These are phyloP conservation scores for Echiichthys vipera DNA, from an alignment of 2,797 vertebrate genomes.

Conservation along the genomic window DNA sequence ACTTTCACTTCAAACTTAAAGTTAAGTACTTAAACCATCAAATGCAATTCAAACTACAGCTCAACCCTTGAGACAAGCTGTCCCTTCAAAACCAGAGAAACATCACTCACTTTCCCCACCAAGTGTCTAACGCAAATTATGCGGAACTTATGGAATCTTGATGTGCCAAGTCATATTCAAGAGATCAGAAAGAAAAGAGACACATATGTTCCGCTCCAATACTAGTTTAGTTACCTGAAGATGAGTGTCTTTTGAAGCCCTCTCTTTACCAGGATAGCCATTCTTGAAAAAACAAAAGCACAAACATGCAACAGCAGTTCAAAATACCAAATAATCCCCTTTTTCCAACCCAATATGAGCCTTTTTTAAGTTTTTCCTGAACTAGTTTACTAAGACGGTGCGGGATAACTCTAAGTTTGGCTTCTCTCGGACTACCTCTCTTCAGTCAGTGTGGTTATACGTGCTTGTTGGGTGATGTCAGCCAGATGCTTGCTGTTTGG, in stretches of 20 bases:
- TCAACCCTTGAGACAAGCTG: slow-evolving; percentile 1
- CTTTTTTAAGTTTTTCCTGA: slow-evolving; percentile 21
- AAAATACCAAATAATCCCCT: slow-evolving; percentile 65
- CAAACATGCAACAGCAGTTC: slow-evolving; percentile 82
- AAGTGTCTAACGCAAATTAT: not conserved
- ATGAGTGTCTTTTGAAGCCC: slow-evolving; percentile 85
- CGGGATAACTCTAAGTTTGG: slow-evolving; percentile 21
- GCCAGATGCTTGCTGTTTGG: slow-evolving; percentile 56
- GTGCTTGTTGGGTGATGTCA: slow-evolving; percentile 64
- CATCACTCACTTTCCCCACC: not conserved
- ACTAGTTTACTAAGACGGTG: slow-evolving; percentile 19
- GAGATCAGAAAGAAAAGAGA: slow-evolving; percentile 43
- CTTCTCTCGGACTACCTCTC: slow-evolving; percentile 43
- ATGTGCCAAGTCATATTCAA: slow-evolving; percentile 24
- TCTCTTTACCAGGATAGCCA: slow-evolving; percentile 87
- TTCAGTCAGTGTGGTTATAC: slow-evolving; percentile 39
- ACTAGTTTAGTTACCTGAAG: slow-evolving; percentile 83
- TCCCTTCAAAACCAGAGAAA: slow-evolving; percentile 20
- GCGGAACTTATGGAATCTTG: slow-evolving; percentile 12
- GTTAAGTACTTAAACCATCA: not conserved
- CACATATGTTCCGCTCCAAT: slow-evolving; percentile 41
- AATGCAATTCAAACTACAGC: slow-evolving; percentile 7
- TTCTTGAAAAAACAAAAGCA: slow-evolving; percentile 86
- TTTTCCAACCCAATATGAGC: slow-evolving; percentile 7
- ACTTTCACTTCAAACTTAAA: not conserved